Percentiles rank a stretch among this genome's conserved stretches.
Conservation (phyloP, 2,113 vertebrate genomes). For the Brachypteracias leptosomus region DNA sequence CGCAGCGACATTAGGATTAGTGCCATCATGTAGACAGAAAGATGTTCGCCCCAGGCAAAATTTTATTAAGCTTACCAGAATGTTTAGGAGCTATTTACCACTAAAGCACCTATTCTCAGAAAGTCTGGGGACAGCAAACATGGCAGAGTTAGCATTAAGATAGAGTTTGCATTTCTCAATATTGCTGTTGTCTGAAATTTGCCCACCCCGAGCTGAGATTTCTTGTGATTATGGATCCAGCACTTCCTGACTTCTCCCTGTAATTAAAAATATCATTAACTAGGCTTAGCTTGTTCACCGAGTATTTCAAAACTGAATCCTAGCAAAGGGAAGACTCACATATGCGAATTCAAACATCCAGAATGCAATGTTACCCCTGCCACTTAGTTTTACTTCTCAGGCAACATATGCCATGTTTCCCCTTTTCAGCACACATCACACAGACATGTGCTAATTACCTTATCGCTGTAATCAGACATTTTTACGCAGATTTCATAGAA, state of each 20-base stretch:
- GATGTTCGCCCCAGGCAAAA: background rate
- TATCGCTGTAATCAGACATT: constrained; percentile 14
- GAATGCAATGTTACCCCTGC: background rate
- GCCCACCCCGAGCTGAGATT: background rate
- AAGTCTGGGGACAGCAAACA: background rate
- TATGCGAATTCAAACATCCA: background rate
- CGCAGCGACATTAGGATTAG: background rate
- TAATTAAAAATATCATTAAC: constrained; percentile 15
- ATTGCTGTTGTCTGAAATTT: background rate
- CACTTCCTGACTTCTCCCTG: background rate
- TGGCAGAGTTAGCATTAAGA: background rate
- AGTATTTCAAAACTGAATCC: background rate
- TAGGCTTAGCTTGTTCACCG: background rate
- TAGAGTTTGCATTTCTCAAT: background rate
- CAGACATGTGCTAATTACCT: background rate
- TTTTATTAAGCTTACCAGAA: background rate
- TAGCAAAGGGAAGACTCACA: background rate
- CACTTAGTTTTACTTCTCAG: background rate
- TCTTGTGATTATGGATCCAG: background rate
- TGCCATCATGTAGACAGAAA: background rate
- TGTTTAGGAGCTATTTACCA: background rate
- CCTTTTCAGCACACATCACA: background rate
- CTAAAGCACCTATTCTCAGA: background rate
- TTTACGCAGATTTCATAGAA: background rate
- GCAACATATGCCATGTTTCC: background rate